phyloP scores from a whole-genome alignment of 2,797 vertebrate species.

The Megalops cyprinoides region DNA sequence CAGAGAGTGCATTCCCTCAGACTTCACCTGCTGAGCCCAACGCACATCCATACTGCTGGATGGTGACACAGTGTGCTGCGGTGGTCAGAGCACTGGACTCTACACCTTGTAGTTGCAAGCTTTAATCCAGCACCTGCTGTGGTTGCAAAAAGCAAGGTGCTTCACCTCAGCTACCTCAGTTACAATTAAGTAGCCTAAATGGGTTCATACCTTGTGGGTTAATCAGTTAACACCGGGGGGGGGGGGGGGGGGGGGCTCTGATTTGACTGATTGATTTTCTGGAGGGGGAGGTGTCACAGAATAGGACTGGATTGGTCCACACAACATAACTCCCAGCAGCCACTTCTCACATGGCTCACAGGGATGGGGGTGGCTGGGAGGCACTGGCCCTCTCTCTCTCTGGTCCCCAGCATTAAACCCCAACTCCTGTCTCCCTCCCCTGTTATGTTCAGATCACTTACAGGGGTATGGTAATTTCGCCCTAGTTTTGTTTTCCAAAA shows the following conservation, averaged over 20 bases:
- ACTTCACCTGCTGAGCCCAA: too few relatives aligned
- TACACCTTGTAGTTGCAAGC: too few relatives aligned
- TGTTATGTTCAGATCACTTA: neutral
- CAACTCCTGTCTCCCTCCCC: neutral
- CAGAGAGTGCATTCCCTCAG: too few relatives aligned
- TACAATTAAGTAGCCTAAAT: too few relatives aligned
- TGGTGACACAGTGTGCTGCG: neutral
- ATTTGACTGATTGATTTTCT: too few relatives aligned
- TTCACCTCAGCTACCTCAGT: neutral
- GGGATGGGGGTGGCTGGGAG: neutral
- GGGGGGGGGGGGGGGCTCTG: neutral
- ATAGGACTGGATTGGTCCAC: neutral
- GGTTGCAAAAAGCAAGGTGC: neutral
- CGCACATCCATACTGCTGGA: too few relatives aligned
- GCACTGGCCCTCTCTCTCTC: neutral
- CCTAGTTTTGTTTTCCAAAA: neutral
- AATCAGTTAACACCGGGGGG: too few relatives aligned
- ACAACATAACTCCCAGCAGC: constrained; percentile 5
- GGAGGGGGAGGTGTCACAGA: neutral
- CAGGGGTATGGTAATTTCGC: constrained; percentile 18
- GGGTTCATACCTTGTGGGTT: too few relatives aligned
- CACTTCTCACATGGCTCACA: neutral
- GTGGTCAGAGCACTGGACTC: too few relatives aligned
- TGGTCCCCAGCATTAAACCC: neutral
- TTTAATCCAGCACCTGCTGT: too few relatives aligned